These are phyloP conservation scores for Sciurus vulgaris DNA, from an alignment of 2,797 vertebrate species.

Conservation along the genomic window DNA sequence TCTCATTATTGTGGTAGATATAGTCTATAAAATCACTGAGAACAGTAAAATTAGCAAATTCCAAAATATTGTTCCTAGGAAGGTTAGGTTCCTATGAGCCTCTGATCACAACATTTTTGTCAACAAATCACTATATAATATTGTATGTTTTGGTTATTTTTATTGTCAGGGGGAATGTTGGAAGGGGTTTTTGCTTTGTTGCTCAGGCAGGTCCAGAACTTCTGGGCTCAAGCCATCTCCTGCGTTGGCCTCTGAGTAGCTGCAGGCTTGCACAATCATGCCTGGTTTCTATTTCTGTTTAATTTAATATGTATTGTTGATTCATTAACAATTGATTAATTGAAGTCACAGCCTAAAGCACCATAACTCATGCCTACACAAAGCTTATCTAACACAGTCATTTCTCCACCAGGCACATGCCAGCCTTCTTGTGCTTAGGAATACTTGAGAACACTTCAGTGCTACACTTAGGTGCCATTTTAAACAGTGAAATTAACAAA, in stretches of 20 bases:
- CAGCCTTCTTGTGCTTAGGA: not conserved
- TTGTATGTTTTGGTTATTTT: not conserved
- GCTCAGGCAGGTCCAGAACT: not conserved
- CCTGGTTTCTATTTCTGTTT: not conserved
- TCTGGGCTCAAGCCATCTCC: not conserved
- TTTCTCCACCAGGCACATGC: not conserved
- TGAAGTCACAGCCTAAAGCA: not conserved
- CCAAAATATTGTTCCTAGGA: not conserved
- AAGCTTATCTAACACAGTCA: not conserved
- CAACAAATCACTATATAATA: not conserved
- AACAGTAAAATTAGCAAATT: constrained; percentile 1
- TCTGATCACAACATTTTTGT: not conserved
- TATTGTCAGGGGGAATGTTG: too few species aligned
- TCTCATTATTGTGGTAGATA: not conserved
- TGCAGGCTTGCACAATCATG: not conserved
- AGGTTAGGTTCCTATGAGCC: not conserved
- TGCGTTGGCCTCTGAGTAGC: not conserved
- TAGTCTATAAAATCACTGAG: not conserved
- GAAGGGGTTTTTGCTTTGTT: not conserved
- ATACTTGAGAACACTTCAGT: not conserved
- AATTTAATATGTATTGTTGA: not conserved
- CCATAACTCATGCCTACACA: not conserved
- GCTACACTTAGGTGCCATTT: not conserved
- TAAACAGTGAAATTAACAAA: not conserved
- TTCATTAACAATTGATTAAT: not conserved